Percentiles rank a stretch among this genome's conserved stretches.
Conservation (phyloP, 2,888 invertebrate species). For the Ormyrus labotus region DNA sequence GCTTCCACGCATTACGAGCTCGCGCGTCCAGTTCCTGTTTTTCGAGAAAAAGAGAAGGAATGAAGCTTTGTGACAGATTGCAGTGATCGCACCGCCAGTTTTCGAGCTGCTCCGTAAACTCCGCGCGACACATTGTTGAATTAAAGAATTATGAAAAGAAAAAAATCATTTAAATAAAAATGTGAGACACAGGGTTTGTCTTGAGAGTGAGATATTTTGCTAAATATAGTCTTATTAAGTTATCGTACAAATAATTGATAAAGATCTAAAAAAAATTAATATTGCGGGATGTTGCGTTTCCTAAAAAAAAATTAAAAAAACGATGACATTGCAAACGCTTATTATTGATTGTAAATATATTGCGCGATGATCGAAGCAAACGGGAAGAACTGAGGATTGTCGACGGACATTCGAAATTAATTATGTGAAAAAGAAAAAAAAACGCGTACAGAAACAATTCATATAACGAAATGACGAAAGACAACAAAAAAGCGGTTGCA, state of each 20-base stretch:
- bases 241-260: slow-evolving; percentile 31
- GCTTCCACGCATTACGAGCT: not conserved
- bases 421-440: not conserved
- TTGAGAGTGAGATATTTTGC: slow-evolving; percentile 54
- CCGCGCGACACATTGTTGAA: slow-evolving; percentile 33
- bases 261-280: not conserved
- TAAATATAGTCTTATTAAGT: slow-evolving; percentile 49
- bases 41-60: not conserved
- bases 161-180: not conserved
- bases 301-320: not conserved
- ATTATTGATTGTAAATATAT: slow-evolving; percentile 12
- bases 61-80: no score
- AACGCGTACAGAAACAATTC: not conserved
- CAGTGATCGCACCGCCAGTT: slow-evolving; percentile 3
- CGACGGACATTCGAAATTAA: not conserved
- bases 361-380: not conserved
- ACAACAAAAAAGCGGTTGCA: slow-evolving; percentile 30
- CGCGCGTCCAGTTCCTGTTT: slow-evolving; percentile 19
- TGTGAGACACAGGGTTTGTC: slow-evolving; percentile 49
- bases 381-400: not conserved
- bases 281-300: slow-evolving; percentile 7
- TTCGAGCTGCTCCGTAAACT: slow-evolving; percentile 29
- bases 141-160: slow-evolving; percentile 3
- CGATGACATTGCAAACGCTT: not conserved
- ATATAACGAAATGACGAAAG: slow-evolving; percentile 2